Evolutionary conservation across 2,797 vertebrate genomes (phyloP).

Genomic region (Catamblyrhynchus diadema): DNA sequence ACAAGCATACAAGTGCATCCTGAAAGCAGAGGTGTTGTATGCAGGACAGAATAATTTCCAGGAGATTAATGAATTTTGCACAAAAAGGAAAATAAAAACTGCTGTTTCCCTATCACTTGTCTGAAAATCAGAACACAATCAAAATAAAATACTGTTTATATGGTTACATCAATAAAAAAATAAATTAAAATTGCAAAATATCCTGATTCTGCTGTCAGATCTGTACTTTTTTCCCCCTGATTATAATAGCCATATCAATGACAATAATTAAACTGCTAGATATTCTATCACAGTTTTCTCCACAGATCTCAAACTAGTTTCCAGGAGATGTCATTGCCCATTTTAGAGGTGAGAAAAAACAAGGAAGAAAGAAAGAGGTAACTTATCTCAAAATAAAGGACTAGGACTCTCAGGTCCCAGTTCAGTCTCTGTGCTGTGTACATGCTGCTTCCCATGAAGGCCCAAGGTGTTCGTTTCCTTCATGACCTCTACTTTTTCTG

Average conservation of each 20-base stretch:
- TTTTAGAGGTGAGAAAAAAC: not conserved
- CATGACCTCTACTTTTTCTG: not conserved
- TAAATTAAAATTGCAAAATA: not conserved
- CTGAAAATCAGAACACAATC: not conserved
- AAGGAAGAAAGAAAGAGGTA: not conserved
- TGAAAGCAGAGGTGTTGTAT: not conserved
- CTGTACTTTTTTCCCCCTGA: not conserved
- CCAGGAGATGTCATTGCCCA: not conserved
- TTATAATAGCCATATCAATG: not conserved
- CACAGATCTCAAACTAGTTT: not conserved
- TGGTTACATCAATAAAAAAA: not conserved
- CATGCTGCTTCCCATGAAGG: not conserved
- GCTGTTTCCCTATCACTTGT: not conserved
- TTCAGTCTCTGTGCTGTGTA: not conserved
- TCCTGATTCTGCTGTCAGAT: not conserved
- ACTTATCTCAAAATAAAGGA: not conserved
- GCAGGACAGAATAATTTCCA: not conserved
- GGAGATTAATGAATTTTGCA: not conserved
- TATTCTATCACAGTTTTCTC: not conserved
- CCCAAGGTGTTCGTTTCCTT: not conserved
- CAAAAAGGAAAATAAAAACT: not conserved
- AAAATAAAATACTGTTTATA: not conserved
- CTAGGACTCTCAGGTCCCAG: not conserved
- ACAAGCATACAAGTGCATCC: not conserved
- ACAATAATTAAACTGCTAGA: not conserved